Evolutionary conservation across 2,888 invertebrate genomes (phyloP).

Genomic region (Cephus runcator): DNA sequence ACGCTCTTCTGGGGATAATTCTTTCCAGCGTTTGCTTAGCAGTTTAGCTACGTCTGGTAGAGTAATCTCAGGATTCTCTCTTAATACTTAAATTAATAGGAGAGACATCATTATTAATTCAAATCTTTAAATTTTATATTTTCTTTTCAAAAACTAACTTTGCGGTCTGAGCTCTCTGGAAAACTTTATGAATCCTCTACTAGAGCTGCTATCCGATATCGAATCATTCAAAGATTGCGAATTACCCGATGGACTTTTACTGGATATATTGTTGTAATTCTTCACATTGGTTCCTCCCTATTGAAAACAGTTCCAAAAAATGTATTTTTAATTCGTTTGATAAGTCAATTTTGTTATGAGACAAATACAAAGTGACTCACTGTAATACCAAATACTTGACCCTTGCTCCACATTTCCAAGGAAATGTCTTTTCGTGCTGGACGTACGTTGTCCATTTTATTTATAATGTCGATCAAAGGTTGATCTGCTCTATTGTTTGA

Average conservation of each 20-base stretch:
- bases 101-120: not conserved
- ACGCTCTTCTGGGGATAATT: conserved; percentile 58
- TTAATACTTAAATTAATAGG: conserved; percentile 41
- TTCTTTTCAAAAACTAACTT: conserved; percentile 43
- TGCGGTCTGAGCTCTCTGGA: conserved; percentile 54
- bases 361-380: conserved; percentile 24
- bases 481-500: not conserved
- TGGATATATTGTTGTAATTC: conserved; percentile 11
- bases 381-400: conserved; percentile 49
- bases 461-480: not conserved
- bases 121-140: not conserved
- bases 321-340: not conserved
- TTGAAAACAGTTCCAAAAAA: not conserved
- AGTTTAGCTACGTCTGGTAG: conserved; percentile 59
- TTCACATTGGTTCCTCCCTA: conserved; percentile 49
- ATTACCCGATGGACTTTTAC: conserved; percentile 5
- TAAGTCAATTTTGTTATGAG: not conserved
- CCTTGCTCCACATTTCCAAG: conserved; percentile 53
- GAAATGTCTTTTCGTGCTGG: not conserved
- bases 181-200: conserved; percentile 56
- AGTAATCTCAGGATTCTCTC: conserved; percentile 51
- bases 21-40: conserved; percentile 60
- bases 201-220: conserved; percentile 15
- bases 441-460: not conserved
- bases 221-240: conserved; percentile 17